Evolutionary conservation across 2,797 vertebrate species (phyloP), one percentile per base, ranked within the genome.

Genomic region (Agapornis canus): DNA sequence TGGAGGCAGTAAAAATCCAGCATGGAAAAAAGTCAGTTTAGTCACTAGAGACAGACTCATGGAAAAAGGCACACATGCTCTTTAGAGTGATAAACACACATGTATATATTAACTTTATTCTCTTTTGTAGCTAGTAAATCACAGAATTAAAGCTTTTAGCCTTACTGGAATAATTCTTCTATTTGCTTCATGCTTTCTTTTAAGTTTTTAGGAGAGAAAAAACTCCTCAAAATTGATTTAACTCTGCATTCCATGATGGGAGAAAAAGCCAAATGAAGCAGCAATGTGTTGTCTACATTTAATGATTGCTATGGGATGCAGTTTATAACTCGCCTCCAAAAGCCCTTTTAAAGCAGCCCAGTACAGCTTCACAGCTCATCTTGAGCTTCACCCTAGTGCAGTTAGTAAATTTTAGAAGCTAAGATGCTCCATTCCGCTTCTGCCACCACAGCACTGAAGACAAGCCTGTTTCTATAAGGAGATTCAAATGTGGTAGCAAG

Each of bases 1-100:
- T 29, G 27, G 39, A 95, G 60, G 71, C 93, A 64, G 81, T 0
- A 32, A 69, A 78, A 88, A 85, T 27, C 20, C 71, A 86, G 86
- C 75, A 6, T 5, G 27, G 45, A 66, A 71, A 85, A 47, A 89
- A 68, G 61, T 85, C 71, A 11, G 66, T 68, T 89, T 93, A 19
- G 4, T 56, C 78, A 66, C 66, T 83, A 60, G 69, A 85, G 68
- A 72, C 37, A 90, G 22, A 65, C 60, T 85, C 77, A 52, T 32
- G 10, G 52, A 65, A 86, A 69, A 79, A 86, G 60, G 47, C 56
- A 57, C 73, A 70, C 21, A 31, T 5, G 5, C 72, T 88, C 42
- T 75, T 84, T 57, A 35, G 68, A 75, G 29, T 3, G 18, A 69
- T 35, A 75, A 70, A 82, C 56, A 71, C 27, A 6, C 5, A 12